Base-by-base conservation (phyloP, 1,140 invertebrate species). In the Chelonus insularis region DNA sequence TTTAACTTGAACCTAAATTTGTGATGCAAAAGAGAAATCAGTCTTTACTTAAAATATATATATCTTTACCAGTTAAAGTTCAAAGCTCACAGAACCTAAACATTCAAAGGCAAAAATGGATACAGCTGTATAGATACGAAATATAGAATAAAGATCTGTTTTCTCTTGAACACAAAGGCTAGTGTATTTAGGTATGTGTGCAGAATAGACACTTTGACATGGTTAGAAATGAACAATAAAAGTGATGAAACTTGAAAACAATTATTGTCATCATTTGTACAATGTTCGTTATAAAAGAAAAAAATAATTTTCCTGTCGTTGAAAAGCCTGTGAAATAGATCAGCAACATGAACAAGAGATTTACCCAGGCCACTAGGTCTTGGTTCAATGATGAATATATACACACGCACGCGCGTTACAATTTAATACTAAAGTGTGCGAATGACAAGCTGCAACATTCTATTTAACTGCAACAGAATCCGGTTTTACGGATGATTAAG, bases 241-340 rank as follows among this genome's bases (percentile, higher is more conserved):
- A 39, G 14, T 39, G 37, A 5, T n/a, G 1, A 39, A 39, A 34
- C 32, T 7, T 11, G 7, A 39, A 4, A n/a, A n/a, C n/a, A n/a
- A n/a, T n/a, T n/a, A n/a, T n/a, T n/a, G n/a, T n/a, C n/a, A n/a
- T n/a, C n/a, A n/a, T n/a, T n/a, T n/a, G n/a, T n/a, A n/a, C n/a
- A n/a, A n/a, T n/a, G n/a, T n/a, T n/a, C n/a, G n/a, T n/a, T n/a
- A n/a, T n/a, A n/a, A 43, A 18, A 16, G 14, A 9, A 7, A 43
- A 43, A 43, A 43, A 43, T 43, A 43, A 43, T 43, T 43, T 43
- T 43, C 41, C 12, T 18, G 41, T 43, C 16, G 41, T 43, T 43
- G 14, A 18, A 43, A 43, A 18, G 14, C 6, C 41, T 43, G 14
- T 43, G 41, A 43, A 43, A 16, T 43, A 16, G 41, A 43, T 18